Percentiles rank a stretch among this genome's conserved stretches.
These are phyloP conservation scores for Osmoderma eremita DNA, from an alignment of 2,888 invertebrate species.

Conservation along the genomic window DNA sequence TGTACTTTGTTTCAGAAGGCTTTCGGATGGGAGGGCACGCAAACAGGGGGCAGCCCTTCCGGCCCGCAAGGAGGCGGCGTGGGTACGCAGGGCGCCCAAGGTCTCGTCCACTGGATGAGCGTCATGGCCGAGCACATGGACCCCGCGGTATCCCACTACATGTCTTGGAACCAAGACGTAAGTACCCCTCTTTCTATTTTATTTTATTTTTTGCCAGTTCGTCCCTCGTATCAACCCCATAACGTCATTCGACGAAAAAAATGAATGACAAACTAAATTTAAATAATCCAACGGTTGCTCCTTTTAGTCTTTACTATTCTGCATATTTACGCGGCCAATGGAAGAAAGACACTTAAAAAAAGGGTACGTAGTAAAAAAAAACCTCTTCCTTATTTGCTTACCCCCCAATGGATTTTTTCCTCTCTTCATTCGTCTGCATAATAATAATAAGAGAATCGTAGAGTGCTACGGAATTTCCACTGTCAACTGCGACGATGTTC, in stretches of 20 bases:
- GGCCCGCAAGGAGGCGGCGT: conserved; percentile 68
- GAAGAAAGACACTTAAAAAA: not conserved
- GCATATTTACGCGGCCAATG: not conserved
- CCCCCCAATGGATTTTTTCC: not conserved
- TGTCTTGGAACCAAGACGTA: conserved; percentile 71
- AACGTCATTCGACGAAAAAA: not conserved
- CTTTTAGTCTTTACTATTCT: not conserved
- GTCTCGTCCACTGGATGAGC: conserved; percentile 95
- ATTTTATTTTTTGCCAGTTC: no score
- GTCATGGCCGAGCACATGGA: conserved; percentile 97
- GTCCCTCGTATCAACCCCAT: conserved; percentile 2
- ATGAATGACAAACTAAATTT: not conserved
- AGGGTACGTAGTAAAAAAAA: no score
- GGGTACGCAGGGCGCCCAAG: conserved; percentile 75
- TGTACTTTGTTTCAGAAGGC: conserved; percentile 69
- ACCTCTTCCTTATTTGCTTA: no score
- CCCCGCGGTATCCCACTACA: conserved; percentile 81
- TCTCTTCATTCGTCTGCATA: conserved; percentile 5
- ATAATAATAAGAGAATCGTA: conserved; percentile 22
- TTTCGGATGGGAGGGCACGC: conserved; percentile 64
- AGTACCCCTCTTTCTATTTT: conserved; percentile 60
- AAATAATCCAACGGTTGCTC: not conserved
- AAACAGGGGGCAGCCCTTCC: conserved; percentile 65
- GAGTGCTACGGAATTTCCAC: conserved; percentile 11
- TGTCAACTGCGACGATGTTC: conserved; percentile 6